phyloP scores from a whole-genome alignment of 2,113 vertebrate genomes.

The Mixornis gularis region DNA sequence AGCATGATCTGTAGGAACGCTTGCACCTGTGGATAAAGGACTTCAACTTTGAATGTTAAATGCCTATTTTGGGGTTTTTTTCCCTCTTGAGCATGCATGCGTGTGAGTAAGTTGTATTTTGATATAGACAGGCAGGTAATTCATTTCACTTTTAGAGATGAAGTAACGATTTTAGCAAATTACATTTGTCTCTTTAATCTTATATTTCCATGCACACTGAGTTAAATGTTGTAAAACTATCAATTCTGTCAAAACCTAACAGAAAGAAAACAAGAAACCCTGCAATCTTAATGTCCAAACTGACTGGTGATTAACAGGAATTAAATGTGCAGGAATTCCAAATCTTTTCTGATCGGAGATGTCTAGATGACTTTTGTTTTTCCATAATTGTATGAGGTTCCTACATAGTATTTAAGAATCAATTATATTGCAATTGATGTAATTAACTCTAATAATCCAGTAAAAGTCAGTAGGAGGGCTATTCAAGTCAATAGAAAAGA shows the following conservation, averaged over 20 bases:
- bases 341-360: conserved; percentile 82
- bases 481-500: conserved; percentile 83
- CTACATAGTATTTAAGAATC: conserved; percentile 86
- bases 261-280: conserved; percentile 79
- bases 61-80: neutral
- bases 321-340: conserved; percentile 83
- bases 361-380: conserved; percentile 86
- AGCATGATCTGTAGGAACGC: conserved; percentile 41
- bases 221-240: conserved; percentile 84
- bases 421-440: conserved; percentile 90
- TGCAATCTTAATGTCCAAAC: conserved; percentile 83
- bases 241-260: conserved; percentile 83
- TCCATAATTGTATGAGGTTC: conserved; percentile 83
- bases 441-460: conserved; percentile 88
- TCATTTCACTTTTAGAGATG: conserved; percentile 72
- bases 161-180: conserved; percentile 67
- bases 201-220: conserved; percentile 78
- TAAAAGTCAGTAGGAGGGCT: conserved; percentile 87
- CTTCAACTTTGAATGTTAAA: conserved; percentile 65
- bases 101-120: conserved; percentile 42
- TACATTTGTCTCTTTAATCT: conserved; percentile 74
- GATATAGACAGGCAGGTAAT: conserved; percentile 67
- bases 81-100: conserved; percentile 54
- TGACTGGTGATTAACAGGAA: conserved; percentile 82
- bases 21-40: conserved; percentile 60